A percentile compares a stretch with the other conserved stretches of the same genome.
Conservation (phyloP, 2,113 vertebrate species). For the Saimiri boliviensis region DNA sequence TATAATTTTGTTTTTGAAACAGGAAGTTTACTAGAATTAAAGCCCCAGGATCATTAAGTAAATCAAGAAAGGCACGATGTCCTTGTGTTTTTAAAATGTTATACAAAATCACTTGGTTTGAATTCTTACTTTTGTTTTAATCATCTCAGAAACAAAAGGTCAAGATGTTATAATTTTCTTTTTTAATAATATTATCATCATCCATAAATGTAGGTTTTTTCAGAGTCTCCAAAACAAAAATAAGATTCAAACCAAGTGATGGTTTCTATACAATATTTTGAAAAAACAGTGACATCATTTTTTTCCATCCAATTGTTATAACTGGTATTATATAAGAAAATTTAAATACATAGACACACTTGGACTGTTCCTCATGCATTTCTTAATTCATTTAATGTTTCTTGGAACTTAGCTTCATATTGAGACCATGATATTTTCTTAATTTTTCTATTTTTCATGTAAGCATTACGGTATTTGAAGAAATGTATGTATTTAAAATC, state of each 20-base stretch:
- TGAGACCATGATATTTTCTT: not conserved
- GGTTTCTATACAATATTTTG: not conserved
- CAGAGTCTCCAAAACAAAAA: not conserved
- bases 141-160: not conserved
- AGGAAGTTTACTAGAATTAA: not conserved
- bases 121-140: not conserved
- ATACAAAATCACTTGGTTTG: not conserved
- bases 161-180: not conserved
- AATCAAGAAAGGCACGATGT: not conserved
- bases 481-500: not conserved
- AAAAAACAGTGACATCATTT: not conserved
- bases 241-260: not conserved
- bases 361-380: not conserved
- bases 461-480: not conserved
- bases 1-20: slow-evolving; percentile 39
- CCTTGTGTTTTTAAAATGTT: not conserved
- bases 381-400: not conserved
- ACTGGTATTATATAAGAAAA: no score
- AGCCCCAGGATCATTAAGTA: not conserved
- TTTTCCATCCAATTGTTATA: no score
- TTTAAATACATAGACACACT: no score
- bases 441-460: not conserved
- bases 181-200: not conserved
- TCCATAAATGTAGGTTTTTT: not conserved
- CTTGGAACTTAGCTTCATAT: not conserved